A percentile compares a stretch with the other conserved stretches of the same genome.
Evolutionary conservation across 1,140 invertebrate species (phyloP).

Genomic region (Arctopsyche grandis): DNA sequence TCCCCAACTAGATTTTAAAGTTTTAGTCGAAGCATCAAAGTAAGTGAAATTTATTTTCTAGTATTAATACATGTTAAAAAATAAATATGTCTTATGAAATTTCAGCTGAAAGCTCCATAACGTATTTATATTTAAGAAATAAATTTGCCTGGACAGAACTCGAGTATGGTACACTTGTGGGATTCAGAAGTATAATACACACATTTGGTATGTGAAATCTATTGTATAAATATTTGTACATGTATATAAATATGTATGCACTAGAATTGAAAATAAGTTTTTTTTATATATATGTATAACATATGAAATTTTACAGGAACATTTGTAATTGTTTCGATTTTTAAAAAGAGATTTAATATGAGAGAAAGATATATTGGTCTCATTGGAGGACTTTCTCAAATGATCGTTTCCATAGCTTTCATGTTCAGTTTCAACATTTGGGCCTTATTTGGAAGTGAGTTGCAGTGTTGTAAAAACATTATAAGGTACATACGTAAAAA

Average conservation of each 20-base stretch:
- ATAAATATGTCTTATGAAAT: conserved; percentile 38
- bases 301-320: conserved; percentile 8
- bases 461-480: background rate
- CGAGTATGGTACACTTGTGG: conserved; percentile 61
- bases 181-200: conserved; percentile 56
- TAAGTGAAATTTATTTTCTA: background rate
- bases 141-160: conserved; percentile 64
- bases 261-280: no score
- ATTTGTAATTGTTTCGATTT: conserved; percentile 17
- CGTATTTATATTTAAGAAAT: conserved; percentile 63
- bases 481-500: background rate
- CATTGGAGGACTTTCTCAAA: conserved; percentile 28
- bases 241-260: no score
- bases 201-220: conserved; percentile 50
- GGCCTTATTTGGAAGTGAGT: conserved; percentile 23
- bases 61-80: background rate
- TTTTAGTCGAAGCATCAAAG: background rate
- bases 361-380: conserved; percentile 17
- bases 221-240: conserved; percentile 20
- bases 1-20: no score
- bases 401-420: conserved; percentile 4
- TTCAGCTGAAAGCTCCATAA: conserved; percentile 61
- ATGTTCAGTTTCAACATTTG: conserved; percentile 27
- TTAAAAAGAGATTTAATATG: conserved; percentile 23
- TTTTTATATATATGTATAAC: conserved; percentile 18